Base-by-base conservation (phyloP, 2,888 invertebrate species). In the Trypoxylon attenuatum region DNA sequence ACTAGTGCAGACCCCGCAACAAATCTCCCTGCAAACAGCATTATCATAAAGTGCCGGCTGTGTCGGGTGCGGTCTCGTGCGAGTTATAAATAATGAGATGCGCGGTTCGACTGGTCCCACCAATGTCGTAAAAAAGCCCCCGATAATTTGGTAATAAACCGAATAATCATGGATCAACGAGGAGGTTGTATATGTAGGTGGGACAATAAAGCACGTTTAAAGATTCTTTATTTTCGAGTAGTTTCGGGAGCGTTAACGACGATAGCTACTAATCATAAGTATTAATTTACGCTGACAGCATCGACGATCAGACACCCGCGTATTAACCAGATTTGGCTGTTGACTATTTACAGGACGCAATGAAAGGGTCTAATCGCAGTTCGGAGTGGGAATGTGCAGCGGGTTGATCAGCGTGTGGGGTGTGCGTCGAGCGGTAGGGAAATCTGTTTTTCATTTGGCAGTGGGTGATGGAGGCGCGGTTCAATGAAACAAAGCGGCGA, bases 401-500 rank as follows among this genome's bases (percentile, higher is more conserved):
- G 27, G 39, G 33, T 38, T 13, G 19, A 49, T 49, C 49, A 33
- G 33, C 18, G 13, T 16, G 2, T 19, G 13, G 29, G 25, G 25
- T n/a, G 3, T 6, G n/a, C 3, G n/a, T 1, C 22, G 23, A 27
- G 6, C 3, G 15, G 10, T 4, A 4, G 46, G 15, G 41, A 52
- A 41, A 52, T 22, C 52, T 41, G 52, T 41, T 52, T 52, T 52
- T 41, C 52, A 41, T 41, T 50, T 21, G 21, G 21, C 21, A 15
- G 19, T 10, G 15, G 33, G 23, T 39, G 18, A 10, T 6, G 39
- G 23, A 13, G 27, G 33, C 33, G 33, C 33, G n/a, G 33, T 33
- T 13, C 33, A 33, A 19, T 27, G 55, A 64, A 64, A 64, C 60
- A 60, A 64, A 64, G 45, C 64, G 50, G 50, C 63, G 45, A 27